Percentiles rank a stretch among this genome's conserved stretches.
Evolutionary conservation across 2,113 vertebrate genomes (phyloP).

Genomic region (Platysteira castanea): DNA sequence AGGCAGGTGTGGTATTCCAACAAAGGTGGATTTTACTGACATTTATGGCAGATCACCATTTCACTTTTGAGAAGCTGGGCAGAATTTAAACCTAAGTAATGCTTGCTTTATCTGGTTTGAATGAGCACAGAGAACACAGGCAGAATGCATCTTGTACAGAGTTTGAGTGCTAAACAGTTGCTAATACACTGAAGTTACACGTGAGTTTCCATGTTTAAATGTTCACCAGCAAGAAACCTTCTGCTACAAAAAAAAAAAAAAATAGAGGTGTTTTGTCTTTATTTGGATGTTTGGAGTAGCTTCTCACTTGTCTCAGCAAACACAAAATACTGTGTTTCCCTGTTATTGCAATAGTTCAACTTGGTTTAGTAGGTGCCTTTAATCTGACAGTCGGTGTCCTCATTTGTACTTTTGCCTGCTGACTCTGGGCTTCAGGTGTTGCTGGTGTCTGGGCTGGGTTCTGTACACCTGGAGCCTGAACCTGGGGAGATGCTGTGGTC

Average conservation of each 20-base stretch:
- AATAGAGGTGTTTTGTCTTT: not conserved
- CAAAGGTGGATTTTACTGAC: not conserved
- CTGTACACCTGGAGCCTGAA: conserved; percentile 79
- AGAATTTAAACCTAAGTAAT: not conserved
- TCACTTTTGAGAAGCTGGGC: not conserved
- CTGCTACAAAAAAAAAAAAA: not conserved
- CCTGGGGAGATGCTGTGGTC: conserved; percentile 79
- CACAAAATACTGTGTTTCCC: not conserved
- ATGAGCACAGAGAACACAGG: conserved; percentile 31
- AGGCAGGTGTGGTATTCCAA: not conserved
- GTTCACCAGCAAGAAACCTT: not conserved
- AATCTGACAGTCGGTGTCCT: conserved; percentile 76
- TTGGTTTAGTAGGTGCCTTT: conserved; percentile 83
- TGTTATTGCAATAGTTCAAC: conserved; percentile 38
- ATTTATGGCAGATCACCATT: not conserved
- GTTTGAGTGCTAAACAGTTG: not conserved
- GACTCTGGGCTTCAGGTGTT: conserved; percentile 69
- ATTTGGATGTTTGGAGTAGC: not conserved
- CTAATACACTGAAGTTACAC: not conserved
- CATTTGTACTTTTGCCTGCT: conserved; percentile 77
- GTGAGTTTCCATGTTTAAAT: conserved; percentile 2
- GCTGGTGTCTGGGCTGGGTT: conserved; percentile 77
- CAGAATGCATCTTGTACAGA: not conserved
- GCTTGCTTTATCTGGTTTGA: not conserved
- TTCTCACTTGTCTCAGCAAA: conserved; percentile 14